Percentiles rank a stretch among this genome's conserved stretches.
Evolutionary conservation across 2,113 vertebrate genomes (phyloP).

Genomic region (Blennius ocellaris): DNA sequence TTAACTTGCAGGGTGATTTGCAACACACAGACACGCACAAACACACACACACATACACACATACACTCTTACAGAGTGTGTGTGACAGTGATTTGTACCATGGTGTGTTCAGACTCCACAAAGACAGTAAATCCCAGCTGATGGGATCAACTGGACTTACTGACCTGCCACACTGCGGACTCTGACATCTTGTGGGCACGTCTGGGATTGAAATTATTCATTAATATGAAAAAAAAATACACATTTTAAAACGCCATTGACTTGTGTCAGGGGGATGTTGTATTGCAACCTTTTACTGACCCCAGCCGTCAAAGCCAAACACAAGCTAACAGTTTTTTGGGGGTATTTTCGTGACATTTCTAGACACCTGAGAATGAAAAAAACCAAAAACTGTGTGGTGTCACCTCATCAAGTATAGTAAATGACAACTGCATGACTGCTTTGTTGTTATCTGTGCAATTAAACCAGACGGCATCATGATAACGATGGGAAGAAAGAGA

Average conservation of each 20-base stretch:
- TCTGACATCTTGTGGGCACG: slow-evolving; percentile 69
- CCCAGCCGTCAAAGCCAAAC: not conserved
- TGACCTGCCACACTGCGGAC: slow-evolving; percentile 33
- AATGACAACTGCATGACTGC: slow-evolving; percentile 42
- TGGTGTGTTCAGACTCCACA: slow-evolving; percentile 43
- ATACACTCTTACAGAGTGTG: not conserved
- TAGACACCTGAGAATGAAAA: not conserved
- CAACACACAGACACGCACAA: not conserved
- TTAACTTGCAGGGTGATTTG: not conserved
- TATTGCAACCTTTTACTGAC: not conserved
- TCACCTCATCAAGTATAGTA: not conserved
- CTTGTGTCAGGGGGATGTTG: not conserved
- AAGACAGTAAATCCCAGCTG: slow-evolving; percentile 59
- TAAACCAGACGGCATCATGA: slow-evolving; percentile 27
- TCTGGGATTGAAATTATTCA: slow-evolving; percentile 19
- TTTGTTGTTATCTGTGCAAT: slow-evolving; percentile 34
- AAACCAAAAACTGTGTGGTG: not conserved
- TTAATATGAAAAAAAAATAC: not conserved
- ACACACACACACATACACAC: slow-evolving; percentile 1
- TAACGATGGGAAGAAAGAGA: slow-evolving; percentile 33
- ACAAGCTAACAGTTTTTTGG: not conserved
- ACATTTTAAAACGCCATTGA: not conserved
- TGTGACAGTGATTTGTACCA: slow-evolving; percentile 43
- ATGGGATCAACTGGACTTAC: slow-evolving; percentile 69
- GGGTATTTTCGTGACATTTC: not conserved